Conservation (phyloP, 1,140 invertebrate genomes). For the Frieseomelitta varia region DNA sequence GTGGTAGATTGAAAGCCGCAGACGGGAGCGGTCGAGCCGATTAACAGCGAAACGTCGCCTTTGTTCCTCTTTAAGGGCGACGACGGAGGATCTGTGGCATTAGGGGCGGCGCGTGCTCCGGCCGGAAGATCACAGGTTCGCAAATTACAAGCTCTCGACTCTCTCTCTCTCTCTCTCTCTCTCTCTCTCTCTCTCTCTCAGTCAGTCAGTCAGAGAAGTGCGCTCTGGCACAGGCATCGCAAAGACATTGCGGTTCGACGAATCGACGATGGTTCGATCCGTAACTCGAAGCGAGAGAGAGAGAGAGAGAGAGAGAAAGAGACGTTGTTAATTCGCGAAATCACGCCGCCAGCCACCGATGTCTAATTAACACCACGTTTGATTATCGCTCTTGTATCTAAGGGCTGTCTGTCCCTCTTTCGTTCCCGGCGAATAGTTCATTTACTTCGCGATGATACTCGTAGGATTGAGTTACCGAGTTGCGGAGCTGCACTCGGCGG, state of each 20-base stretch:
- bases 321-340: slow-evolving; percentile 17
- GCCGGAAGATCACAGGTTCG: slow-evolving; percentile 18
- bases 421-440: background rate
- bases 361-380: slow-evolving; percentile 27
- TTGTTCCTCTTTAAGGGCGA: slow-evolving; percentile 21
- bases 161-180: too few species aligned
- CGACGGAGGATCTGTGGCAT: background rate
- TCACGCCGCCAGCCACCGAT: background rate
- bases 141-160: slow-evolving; percentile 8
- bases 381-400: background rate
- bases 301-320: too few species aligned
- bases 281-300: background rate
- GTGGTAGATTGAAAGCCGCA: background rate
- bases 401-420: background rate
- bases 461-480: background rate
- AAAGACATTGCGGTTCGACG: slow-evolving; percentile 29
- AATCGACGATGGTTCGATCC: slow-evolving; percentile 9
- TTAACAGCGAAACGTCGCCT: background rate
- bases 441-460: background rate
- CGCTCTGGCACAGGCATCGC: background rate
- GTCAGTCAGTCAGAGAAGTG: background rate
- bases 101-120: background rate
- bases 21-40: slow-evolving; percentile 2
- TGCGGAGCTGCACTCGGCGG: background rate
- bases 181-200: too few species aligned